Evolutionary conservation across 37 sponge, comb jelly and placozoan species (phyloP).

Genomic region (Crambe crambe): DNA sequence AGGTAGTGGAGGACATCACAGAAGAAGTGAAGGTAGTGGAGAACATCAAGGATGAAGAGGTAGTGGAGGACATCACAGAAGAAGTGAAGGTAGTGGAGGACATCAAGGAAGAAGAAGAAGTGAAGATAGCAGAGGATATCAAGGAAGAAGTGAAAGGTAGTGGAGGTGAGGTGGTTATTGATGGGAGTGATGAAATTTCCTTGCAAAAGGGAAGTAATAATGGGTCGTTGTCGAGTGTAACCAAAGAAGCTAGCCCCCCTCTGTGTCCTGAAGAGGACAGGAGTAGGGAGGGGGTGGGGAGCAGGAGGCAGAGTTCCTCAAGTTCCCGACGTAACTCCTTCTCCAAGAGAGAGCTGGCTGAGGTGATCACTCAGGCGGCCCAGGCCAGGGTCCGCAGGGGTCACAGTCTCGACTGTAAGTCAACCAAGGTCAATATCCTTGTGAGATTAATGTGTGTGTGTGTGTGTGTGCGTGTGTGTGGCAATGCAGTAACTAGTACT

Average conservation of each 20-base stretch:
- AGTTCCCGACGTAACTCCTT: background rate
- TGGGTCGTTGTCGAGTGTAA: background rate
- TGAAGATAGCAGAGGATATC: background rate
- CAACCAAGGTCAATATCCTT: too few species aligned
- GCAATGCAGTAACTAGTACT: background rate
- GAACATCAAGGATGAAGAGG: background rate
- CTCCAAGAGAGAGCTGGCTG: conserved; percentile 1
- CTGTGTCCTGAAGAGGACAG: background rate
- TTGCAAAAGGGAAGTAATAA: background rate
- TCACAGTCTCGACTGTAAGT: background rate
- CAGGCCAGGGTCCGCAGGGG: background rate
- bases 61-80: background rate
- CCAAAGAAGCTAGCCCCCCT: background rate
- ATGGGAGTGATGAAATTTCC: background rate
- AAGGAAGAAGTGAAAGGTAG: background rate
- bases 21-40: background rate
- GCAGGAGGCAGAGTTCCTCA: too few species aligned
- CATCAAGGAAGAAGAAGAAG: background rate
- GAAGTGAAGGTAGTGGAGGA: conserved; percentile 1
- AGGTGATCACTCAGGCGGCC: background rate
- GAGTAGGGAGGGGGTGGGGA: background rate
- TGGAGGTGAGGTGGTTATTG: background rate
- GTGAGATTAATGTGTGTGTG: conserved; percentile 2
- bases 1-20: background rate
- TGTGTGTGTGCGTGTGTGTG: conserved; percentile 9